A percentile compares a stretch with the other conserved stretches of the same genome.
phyloP scores from a whole-genome alignment of 2,888 invertebrate species.

The Cantharis nigra region DNA sequence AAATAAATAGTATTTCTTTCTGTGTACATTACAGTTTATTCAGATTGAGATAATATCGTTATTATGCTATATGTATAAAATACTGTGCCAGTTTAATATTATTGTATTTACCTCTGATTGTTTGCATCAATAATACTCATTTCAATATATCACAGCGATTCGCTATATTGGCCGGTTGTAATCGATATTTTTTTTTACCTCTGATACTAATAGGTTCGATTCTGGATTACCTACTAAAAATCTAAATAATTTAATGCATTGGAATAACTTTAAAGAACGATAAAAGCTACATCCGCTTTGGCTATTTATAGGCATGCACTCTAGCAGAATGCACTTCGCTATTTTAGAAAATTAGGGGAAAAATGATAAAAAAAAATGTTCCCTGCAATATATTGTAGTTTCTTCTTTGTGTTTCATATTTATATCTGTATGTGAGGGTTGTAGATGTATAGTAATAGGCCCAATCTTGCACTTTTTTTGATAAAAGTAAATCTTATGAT shows the following conservation, averaged over 20 bases:
- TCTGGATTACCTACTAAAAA: neutral
- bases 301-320: neutral
- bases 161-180: too few species aligned
- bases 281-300: neutral
- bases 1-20: too few species aligned
- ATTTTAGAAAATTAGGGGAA: neutral
- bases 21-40: too few species aligned
- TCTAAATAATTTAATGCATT: neutral
- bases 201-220: neutral
- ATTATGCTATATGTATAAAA: too few species aligned
- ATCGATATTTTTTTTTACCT: neutral
- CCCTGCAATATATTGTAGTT: neutral
- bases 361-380: neutral
- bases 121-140: too few species aligned
- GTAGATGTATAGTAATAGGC: neutral
- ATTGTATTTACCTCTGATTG: too few species aligned
- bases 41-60: too few species aligned
- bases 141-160: too few species aligned
- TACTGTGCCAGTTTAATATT: too few species aligned
- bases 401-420: neutral
- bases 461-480: neutral
- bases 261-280: neutral
- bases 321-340: neutral
- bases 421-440: neutral
- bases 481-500: too few species aligned